Evolutionary conservation across 1,140 invertebrate species (phyloP).

Genomic region (Scaptomyza pallida): DNA sequence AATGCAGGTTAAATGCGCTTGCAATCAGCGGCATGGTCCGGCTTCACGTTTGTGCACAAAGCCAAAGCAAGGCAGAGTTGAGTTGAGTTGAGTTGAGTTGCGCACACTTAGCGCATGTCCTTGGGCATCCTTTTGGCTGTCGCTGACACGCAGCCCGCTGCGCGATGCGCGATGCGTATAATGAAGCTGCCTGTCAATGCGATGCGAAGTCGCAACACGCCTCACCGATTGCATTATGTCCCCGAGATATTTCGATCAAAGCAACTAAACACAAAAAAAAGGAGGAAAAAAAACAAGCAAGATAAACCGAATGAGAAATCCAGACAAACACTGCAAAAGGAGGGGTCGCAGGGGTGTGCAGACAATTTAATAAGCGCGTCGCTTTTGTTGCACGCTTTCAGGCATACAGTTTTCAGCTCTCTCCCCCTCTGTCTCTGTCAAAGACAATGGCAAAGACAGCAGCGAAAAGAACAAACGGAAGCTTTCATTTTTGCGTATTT

Average conservation of each 20-base stretch:
- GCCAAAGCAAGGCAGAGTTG: neutral
- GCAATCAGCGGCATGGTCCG: constrained; percentile 30
- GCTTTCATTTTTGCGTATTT: neutral
- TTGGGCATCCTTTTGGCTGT: constrained; percentile 36
- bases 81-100: too few species aligned
- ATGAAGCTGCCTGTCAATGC: constrained; percentile 59
- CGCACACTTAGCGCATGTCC: constrained; percentile 2
- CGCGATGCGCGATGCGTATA: constrained; percentile 33
- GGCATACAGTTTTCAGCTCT: neutral
- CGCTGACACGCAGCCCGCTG: constrained; percentile 22
- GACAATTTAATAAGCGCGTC: constrained; percentile 70
- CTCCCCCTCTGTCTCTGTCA: too few species aligned
- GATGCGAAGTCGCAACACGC: constrained; percentile 25
- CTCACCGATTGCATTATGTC: constrained; percentile 61
- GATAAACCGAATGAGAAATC: constrained; percentile 27
- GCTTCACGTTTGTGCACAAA: constrained; percentile 3
- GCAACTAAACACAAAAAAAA: constrained; percentile 32
- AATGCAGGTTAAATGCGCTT: constrained; percentile 36
- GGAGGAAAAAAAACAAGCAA: neutral
- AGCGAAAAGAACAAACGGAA: constrained; percentile 51
- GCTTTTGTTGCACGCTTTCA: constrained; percentile 41
- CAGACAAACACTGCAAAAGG: constrained; percentile 4
- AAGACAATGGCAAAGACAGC: constrained; percentile 54
- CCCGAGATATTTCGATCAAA: constrained; percentile 63
- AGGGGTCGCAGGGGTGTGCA: neutral